These are phyloP conservation scores for Drosophila heteroneura DNA, from an alignment of 2,888 invertebrate species.

Conservation along the genomic window DNA sequence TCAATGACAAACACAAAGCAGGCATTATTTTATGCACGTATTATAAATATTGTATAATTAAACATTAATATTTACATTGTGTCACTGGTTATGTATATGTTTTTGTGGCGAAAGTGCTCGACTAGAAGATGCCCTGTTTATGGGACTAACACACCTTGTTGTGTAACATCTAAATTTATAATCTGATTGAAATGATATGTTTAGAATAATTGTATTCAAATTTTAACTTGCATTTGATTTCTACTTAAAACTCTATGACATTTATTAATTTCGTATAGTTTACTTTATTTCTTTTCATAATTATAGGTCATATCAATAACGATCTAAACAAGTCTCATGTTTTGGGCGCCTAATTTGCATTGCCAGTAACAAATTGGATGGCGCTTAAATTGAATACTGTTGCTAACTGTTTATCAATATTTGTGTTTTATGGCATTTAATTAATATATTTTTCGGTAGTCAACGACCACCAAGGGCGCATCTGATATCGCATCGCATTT, in stretches of 20 bases:
- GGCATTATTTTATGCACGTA: slow-evolving; percentile 28
- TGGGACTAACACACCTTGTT: not conserved
- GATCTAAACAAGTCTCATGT: slow-evolving; percentile 33
- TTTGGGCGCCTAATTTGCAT: slow-evolving; percentile 31
- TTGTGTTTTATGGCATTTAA: slow-evolving; percentile 71
- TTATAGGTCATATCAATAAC: slow-evolving; percentile 18
- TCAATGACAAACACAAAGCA: slow-evolving; percentile 17
- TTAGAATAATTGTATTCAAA: not conserved
- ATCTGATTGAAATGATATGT: not conserved
- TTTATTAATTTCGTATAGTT: not conserved
- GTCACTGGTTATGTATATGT: not conserved
- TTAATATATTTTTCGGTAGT: slow-evolving; percentile 76
- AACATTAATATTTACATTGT: slow-evolving; percentile 58
- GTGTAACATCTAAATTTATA: not conserved
- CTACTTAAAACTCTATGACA: no score
- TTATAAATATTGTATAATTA: slow-evolving; percentile 49
- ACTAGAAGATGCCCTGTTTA: slow-evolving; percentile 18
- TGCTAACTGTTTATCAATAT: slow-evolving; percentile 72
- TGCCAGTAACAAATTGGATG: slow-evolving; percentile 42
- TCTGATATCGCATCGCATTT: slow-evolving; percentile 54
- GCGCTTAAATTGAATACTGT: slow-evolving; percentile 44
- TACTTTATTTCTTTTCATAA: not conserved
- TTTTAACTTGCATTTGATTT: not conserved
- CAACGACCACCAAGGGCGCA: slow-evolving; percentile 57
- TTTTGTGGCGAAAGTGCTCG: no score